These are phyloP conservation scores for Atta cephalotes DNA, from an alignment of 1,140 invertebrate genomes.

Conservation along the genomic window DNA sequence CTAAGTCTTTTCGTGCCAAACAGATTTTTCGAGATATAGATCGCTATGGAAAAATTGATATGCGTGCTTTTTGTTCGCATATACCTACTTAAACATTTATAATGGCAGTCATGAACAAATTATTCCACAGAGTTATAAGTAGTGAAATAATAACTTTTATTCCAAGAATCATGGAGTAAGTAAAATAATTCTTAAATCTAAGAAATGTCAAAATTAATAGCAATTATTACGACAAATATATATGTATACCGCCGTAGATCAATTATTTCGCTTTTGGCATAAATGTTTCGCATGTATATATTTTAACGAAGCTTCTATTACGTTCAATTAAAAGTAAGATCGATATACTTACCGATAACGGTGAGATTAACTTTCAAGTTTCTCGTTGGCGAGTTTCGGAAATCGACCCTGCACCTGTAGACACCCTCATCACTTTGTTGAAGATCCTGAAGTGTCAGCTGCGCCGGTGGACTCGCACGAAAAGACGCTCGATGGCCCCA, in stretches of 20 bases:
- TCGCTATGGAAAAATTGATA: neutral
- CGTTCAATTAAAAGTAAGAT: conserved; percentile 16
- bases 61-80: neutral
- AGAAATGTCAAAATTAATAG: neutral
- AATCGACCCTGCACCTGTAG: conserved; percentile 95
- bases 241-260: neutral
- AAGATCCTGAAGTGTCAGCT: conserved; percentile 91
- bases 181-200: neutral
- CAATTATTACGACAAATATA: neutral
- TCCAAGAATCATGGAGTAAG: neutral
- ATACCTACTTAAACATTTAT: neutral
- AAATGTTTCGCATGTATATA: neutral
- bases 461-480: conserved; percentile 89
- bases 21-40: conserved; percentile 18
- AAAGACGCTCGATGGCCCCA: conserved; percentile 93
- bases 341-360: conserved; percentile 92
- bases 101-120: neutral
- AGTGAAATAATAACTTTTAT: neutral
- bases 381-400: conserved; percentile 94
- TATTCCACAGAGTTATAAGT: conserved; percentile 23
- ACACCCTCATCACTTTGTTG: conserved; percentile 92
- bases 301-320: neutral
- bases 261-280: neutral
- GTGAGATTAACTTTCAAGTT: conserved; percentile 95
- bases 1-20: neutral